These are phyloP conservation scores for Deilephila elpenor DNA, from an alignment of 2,888 invertebrate species.

Conservation along the genomic window DNA sequence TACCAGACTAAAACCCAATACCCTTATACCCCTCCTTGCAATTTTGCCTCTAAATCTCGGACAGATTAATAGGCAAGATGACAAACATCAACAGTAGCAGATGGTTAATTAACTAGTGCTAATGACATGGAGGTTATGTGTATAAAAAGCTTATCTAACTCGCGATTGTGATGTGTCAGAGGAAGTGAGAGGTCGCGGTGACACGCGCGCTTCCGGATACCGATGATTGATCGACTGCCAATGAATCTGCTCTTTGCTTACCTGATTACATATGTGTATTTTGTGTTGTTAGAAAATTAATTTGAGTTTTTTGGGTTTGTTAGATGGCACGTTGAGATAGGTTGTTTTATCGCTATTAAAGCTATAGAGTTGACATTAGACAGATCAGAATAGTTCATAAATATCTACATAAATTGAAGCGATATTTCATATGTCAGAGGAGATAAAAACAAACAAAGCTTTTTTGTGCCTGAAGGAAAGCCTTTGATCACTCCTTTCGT, in stretches of 20 bases:
- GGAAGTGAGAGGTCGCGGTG: slow-evolving; percentile 53
- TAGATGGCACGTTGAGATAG: not conserved
- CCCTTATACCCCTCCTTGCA: too few relatives aligned
- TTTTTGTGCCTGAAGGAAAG: too few relatives aligned
- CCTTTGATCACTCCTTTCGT: too few relatives aligned
- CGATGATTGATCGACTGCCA: slow-evolving; percentile 28
- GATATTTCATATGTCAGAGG: too few relatives aligned
- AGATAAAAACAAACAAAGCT: too few relatives aligned
- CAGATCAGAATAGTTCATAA: too few relatives aligned
- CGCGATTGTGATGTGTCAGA: slow-evolving; percentile 42
- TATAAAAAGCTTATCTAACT: slow-evolving; percentile 24
- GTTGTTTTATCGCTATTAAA: too few relatives aligned
- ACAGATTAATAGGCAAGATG: not conserved
- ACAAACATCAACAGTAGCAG: not conserved
- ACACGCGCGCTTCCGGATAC: slow-evolving; percentile 38
- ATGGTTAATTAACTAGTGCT: not conserved
- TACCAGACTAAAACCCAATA: too few relatives aligned
- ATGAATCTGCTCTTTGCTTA: slow-evolving; percentile 20
- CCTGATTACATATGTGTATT: not conserved
- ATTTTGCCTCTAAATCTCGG: not conserved
- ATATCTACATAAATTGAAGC: too few relatives aligned
- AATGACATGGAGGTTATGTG: slow-evolving; percentile 13
- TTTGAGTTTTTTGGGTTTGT: not conserved
- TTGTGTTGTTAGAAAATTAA: not conserved
- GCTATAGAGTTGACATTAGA: too few relatives aligned